Percentiles rank a stretch among this genome's conserved stretches.
phyloP scores from a whole-genome alignment of 2,113 vertebrate species.

The Nothobranchius kuhntae region DNA sequence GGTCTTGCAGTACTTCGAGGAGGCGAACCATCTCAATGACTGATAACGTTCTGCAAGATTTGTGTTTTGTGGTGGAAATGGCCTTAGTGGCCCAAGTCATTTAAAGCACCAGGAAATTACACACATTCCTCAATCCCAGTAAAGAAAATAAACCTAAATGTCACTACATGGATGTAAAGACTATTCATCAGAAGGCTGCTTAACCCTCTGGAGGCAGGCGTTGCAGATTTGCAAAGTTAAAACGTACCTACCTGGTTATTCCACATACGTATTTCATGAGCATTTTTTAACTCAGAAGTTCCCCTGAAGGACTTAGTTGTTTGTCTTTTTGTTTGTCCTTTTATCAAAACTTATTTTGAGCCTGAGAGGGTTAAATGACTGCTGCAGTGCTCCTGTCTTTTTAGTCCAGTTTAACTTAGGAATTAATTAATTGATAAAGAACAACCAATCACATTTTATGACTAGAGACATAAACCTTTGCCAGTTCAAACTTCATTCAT shows the following conservation, averaged over 20 bases:
- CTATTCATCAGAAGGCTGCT: background rate
- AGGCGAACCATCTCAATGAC: constrained; percentile 45
- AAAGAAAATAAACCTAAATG: constrained; percentile 66
- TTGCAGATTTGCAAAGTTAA: too few relatives aligned
- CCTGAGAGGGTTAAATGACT: background rate
- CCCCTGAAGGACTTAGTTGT: too few relatives aligned
- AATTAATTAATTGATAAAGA: too few relatives aligned
- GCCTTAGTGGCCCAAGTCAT: constrained; percentile 48
- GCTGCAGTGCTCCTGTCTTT: background rate
- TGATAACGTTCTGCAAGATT: constrained; percentile 48
- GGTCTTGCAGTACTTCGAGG: constrained; percentile 35
- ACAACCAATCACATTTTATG: too few relatives aligned
- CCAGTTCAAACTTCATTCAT: too few relatives aligned
- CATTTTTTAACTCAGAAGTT: too few relatives aligned
- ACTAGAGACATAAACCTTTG: too few relatives aligned
- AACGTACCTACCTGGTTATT: too few relatives aligned
- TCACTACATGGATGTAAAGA: background rate
- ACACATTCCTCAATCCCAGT: constrained; percentile 61
- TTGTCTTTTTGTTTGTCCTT: too few relatives aligned
- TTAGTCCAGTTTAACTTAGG: too few relatives aligned
- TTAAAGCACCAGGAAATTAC: constrained; percentile 76
- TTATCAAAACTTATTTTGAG: too few relatives aligned
- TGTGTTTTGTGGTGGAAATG: constrained; percentile 39
- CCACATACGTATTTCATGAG: too few relatives aligned
- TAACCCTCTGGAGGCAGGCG: background rate